Evolutionary conservation across 2,888 invertebrate species (phyloP), one percentile per base, ranked within the genome.

Genomic region (Drosophila tripunctata): DNA sequence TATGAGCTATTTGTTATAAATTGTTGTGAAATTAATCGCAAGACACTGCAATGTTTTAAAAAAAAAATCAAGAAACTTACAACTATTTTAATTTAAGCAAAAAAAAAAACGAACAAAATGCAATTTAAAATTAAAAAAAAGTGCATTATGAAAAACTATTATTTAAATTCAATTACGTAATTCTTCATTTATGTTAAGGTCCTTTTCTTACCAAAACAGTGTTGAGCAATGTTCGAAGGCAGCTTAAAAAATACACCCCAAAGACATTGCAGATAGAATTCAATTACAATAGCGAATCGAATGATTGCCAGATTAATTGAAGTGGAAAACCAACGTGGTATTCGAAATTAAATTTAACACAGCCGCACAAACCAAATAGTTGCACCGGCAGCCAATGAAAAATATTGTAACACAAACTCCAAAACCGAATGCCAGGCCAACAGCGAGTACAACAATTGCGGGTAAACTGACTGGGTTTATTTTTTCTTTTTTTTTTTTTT

Each of bases 341-440:
- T 45, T 56, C 21, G 44, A 61, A 78, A 71, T 78, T 58, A 66
- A 74, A 78, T 71, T 61, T 22, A 57, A 54, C n/a, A 38, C 41
- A 48, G 55, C 50, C 38, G 48, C 64, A 54, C 63, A 48, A 24
- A 27, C 33, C 24, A 50, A 77, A 66, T 66, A 50, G 54, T 76
- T 71, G 15, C 33, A 33, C 12, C 0, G 17, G 7, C 31, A 43
- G 35, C 50, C 55, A 64, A 61, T 65, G 48, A 44, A 55, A 60
- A 66, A 54, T 68, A 44, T 61, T 66, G 61, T 43, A 43, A 44
- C 48, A 54, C 35, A 33, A 67, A 51, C 14, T 14, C 31, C 6
- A 45, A 64, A 63, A 8, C 45, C 52, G 31, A 51, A 27, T 24
- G 27, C 12, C 22, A 35, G 14, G 10, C 44, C 38, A 57, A 33